Evolutionary conservation across 2,113 vertebrate species (phyloP).

Genomic region (Pedionomus torquatus): DNA sequence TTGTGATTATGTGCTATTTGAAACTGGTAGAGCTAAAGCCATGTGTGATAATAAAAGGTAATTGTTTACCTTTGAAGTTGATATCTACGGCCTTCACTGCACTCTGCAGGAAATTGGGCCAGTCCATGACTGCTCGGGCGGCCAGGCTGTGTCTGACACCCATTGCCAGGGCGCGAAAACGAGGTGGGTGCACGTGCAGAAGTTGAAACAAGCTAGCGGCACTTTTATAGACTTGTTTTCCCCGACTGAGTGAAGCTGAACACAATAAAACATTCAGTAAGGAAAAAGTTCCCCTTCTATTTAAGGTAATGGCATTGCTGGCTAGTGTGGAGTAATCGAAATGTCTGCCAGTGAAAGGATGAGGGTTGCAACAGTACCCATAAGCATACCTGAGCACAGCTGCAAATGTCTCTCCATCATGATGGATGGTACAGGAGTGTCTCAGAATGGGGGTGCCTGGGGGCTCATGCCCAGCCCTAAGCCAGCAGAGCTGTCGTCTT

Average conservation of each 20-base stretch:
- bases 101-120: constrained; percentile 44
- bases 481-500: background rate
- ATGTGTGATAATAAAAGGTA: constrained; percentile 71
- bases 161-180: background rate
- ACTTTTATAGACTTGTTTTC: background rate
- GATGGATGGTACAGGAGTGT: rapidly evolving
- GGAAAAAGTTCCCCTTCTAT: background rate
- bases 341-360: background rate
- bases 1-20: constrained; percentile 66
- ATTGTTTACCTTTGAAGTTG: constrained; percentile 70
- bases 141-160: background rate
- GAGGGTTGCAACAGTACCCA: rapidly evolving
- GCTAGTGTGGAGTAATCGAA: background rate
- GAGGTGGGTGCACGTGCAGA: background rate
- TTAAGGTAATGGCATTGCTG: background rate
- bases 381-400: background rate
- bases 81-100: background rate
- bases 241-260: background rate
- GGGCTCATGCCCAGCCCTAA: background rate
- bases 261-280: background rate
- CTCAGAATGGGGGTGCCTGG: rapidly evolving
- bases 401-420: background rate
- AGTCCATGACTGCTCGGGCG: rapidly evolving
- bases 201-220: constrained; percentile 9
- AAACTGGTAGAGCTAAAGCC: constrained; percentile 59